A percentile compares a stretch with the other conserved stretches of the same genome.
These are phyloP conservation scores for Lynx canadensis DNA, from an alignment of 2,113 vertebrate species.

Conservation along the genomic window DNA sequence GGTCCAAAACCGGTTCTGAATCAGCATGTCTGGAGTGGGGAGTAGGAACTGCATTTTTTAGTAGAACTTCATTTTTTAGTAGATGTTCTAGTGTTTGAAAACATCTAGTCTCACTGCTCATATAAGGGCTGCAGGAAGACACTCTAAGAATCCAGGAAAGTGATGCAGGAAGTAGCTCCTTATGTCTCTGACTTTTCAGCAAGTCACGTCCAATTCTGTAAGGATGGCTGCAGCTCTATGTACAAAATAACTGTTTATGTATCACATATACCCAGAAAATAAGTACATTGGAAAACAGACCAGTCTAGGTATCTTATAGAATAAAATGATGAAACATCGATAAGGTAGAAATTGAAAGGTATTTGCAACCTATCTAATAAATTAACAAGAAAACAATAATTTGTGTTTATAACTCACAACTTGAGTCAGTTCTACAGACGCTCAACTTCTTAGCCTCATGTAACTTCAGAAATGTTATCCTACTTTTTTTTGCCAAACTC, in stretches of 20 bases:
- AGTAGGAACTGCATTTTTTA: background rate
- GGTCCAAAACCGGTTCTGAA: background rate
- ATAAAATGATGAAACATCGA: background rate
- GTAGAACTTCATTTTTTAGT: background rate
- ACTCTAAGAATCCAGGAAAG: background rate
- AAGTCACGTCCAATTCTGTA: background rate
- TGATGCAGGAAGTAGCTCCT: background rate
- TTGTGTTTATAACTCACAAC: background rate
- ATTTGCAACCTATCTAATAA: background rate
- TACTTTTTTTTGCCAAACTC: background rate
- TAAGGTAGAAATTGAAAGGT: background rate
- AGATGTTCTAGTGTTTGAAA: background rate
- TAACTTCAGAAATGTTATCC: background rate
- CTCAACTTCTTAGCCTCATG: background rate
- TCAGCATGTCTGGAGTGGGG: background rate
- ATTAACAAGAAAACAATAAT: background rate
- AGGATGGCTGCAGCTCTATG: background rate
- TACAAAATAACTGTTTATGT: background rate
- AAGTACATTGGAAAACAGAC: background rate
- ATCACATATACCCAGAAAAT: background rate
- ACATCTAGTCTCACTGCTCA: background rate
- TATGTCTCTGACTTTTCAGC: background rate
- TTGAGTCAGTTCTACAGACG: background rate
- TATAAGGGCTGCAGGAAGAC: background rate
- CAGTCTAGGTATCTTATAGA: background rate